These are phyloP conservation scores for Varanus salvator DNA, from an alignment of 2,113 vertebrate genomes.

Conservation along the genomic window DNA sequence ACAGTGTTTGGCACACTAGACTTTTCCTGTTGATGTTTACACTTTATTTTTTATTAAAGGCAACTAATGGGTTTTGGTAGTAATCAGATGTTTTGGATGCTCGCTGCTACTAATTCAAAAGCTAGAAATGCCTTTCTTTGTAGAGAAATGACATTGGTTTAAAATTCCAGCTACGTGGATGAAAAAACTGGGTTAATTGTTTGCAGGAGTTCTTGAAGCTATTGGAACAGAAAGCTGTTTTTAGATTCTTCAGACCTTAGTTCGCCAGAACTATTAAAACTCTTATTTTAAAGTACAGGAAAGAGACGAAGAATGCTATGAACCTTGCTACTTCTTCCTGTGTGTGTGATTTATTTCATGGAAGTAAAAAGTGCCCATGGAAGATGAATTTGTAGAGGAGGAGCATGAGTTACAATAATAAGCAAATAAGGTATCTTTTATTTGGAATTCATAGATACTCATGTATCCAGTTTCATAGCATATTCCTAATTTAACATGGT, in stretches of 20 bases:
- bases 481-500: background rate
- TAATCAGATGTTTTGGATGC: constrained; percentile 7
- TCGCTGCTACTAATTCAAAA: constrained; percentile 20
- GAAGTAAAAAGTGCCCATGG: background rate
- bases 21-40: constrained; percentile 28
- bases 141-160: constrained; percentile 52
- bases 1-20: constrained; percentile 31
- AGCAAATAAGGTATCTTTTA: no score
- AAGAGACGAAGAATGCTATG: constrained; percentile 35
- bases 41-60: constrained; percentile 23
- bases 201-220: constrained; percentile 64
- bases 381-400: background rate
- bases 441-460: background rate
- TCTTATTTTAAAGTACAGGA: constrained; percentile 41
- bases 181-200: constrained; percentile 67
- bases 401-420: background rate
- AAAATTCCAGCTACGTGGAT: constrained; percentile 57
- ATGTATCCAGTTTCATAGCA: background rate
- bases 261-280: constrained; percentile 52
- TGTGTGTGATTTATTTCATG: background rate
- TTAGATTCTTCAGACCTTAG: constrained; percentile 47
- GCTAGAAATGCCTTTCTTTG: constrained; percentile 38
- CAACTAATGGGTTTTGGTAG: background rate
- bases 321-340: constrained; percentile 17
- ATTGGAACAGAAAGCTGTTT: constrained; percentile 46